Conservation (phyloP, 2,113 vertebrate genomes). For the Zosterops hypoxanthus region DNA sequence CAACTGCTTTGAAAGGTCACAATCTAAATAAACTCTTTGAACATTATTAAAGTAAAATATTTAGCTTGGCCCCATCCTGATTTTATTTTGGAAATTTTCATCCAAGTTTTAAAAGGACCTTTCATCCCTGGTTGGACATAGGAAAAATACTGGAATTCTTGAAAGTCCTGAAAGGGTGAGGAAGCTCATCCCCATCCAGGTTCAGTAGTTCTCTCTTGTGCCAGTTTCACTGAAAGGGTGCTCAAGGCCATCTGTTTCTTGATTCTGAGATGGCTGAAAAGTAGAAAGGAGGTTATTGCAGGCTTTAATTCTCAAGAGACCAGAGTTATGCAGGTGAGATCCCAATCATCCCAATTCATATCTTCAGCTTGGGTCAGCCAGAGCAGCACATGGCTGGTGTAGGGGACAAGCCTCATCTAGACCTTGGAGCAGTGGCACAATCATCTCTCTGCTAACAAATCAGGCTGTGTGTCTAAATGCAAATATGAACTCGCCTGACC, state of each 20-base stretch:
- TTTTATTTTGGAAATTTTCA: conserved; percentile 42
- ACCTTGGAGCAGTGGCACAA: accelerated
- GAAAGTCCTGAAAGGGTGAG: not conserved
- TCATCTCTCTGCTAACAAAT: not conserved
- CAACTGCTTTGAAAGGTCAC: conserved; percentile 22
- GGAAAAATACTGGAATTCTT: conserved; percentile 41
- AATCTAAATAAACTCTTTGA: conserved; percentile 44
- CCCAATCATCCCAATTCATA: too few species aligned
- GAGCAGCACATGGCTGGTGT: not conserved
- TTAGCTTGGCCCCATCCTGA: conserved; percentile 41
- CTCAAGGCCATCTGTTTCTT: not conserved
- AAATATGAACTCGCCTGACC: not conserved
- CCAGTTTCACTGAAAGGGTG: not conserved
- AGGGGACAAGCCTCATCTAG: not conserved
- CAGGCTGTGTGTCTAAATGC: not conserved
- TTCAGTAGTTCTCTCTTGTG: not conserved
- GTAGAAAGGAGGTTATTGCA: not conserved
- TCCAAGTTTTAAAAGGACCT: conserved; percentile 27
- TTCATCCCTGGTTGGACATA: not conserved
- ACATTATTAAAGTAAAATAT: conserved; percentile 68
- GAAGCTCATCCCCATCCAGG: not conserved
- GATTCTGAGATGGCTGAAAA: not conserved
- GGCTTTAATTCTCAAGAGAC: not conserved
- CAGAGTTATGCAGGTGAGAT: not conserved
- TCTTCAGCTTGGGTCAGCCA: not conserved